Base-by-base conservation (phyloP, 2,888 invertebrate genomes). In the Eucera pruinosa region DNA sequence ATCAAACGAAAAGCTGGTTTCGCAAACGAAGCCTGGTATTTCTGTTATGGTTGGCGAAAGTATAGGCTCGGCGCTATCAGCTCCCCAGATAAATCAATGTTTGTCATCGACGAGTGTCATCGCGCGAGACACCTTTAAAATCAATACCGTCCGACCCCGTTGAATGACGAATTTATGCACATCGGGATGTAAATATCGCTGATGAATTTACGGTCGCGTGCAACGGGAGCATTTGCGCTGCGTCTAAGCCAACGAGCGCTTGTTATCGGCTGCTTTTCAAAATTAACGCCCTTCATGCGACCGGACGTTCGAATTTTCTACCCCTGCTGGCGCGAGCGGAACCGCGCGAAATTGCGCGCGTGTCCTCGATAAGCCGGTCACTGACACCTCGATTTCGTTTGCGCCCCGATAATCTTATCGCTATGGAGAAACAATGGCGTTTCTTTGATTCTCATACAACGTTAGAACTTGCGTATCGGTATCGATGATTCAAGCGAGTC, bases 251-350 rank as follows among this genome's bases (percentile, higher is more conserved):
- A 54, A 65, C 58, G 43, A 72, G 73, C 58, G 75, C 39, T 72
- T 74, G 73, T 74, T 74, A 60, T 52, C 73, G 65, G 36, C 43
- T 33, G 50, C 72, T 74, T 74, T 62, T 52, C 64, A 74, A 64
- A 74, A 74, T 72, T 74, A 74, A 74, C 73, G 72, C 50, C 50
- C 57, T 64, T 72, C 65, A 61, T 48, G 25, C 39, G 30, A 41
- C 30, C 67, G 36, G 55, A 72, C 72, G 45, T 58, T 52, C 52
- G 33, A 73, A 60, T 60, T 65, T 47, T 54, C 45, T 15, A 36
- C 41, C n/a, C 6, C 45, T 27, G 36, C 9, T 20, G 1, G 7
- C 11, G 58, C 36, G 36, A 45, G 25, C 18, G 18, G 45, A 30
- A 6, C 4, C 58, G n/a, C 30, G 58, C 71, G 58, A 60, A 72